These are phyloP conservation scores for Desmodus rotundus DNA, from an alignment of 2,113 vertebrate genomes.

Conservation along the genomic window DNA sequence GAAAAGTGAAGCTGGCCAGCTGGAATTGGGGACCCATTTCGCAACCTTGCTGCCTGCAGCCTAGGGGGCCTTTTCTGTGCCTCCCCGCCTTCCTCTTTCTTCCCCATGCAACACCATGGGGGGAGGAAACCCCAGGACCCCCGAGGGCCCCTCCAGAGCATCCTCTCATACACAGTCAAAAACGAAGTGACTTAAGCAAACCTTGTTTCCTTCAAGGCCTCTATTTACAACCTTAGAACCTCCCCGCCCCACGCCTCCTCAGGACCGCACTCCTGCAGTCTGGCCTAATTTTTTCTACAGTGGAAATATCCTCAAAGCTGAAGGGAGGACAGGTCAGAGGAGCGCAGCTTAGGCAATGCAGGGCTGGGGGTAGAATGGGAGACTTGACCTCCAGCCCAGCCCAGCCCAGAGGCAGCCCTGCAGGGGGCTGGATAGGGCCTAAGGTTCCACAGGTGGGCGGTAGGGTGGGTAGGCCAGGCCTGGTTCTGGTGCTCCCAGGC, in stretches of 20 bases:
- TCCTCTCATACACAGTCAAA: background rate
- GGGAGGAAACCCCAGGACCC: background rate
- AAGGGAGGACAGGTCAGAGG: background rate
- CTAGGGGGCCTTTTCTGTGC: background rate
- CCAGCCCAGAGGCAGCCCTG: background rate
- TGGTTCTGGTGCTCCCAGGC: background rate
- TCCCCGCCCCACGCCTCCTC: background rate
- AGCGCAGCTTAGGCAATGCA: background rate
- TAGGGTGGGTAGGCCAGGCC: background rate
- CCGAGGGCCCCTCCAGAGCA: background rate
- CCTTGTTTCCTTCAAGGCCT: background rate
- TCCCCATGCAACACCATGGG: background rate
- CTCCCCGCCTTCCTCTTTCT: background rate
- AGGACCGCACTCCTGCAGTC: background rate
- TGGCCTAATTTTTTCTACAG: background rate
- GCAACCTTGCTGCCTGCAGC: constrained; percentile 38
- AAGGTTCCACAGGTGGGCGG: background rate
- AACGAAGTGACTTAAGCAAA: background rate
- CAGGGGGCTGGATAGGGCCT: background rate
- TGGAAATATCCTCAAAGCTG: background rate
- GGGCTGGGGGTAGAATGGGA: background rate
- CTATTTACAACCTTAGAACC: background rate
- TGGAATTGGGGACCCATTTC: constrained; percentile 65
- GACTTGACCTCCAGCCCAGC: background rate
- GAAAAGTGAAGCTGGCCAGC: constrained; percentile 61